Conservation (phyloP, 2,113 vertebrate genomes). For the Cochlearius cochlearius region DNA sequence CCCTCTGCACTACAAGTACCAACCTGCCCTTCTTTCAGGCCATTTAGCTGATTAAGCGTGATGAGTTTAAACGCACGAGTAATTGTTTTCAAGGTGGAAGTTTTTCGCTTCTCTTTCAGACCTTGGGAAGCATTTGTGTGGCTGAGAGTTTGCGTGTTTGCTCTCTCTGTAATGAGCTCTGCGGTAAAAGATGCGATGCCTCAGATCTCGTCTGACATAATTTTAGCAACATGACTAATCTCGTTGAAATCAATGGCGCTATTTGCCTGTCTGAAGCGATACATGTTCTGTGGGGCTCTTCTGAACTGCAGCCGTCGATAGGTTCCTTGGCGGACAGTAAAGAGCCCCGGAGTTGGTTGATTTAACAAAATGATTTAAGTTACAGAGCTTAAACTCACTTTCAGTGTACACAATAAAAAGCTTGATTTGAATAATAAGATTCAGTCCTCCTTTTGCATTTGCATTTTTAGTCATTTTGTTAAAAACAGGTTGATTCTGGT, state of each 20-base stretch:
- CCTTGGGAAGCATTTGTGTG: background rate
- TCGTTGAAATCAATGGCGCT: background rate
- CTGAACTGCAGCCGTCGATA: background rate
- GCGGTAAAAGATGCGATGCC: background rate
- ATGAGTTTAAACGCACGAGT: background rate
- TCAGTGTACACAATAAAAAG: background rate
- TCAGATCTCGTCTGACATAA: background rate
- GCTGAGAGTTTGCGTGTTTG: background rate
- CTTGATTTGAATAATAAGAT: constrained; percentile 23
- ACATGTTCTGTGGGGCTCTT: background rate
- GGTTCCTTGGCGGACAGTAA: background rate
- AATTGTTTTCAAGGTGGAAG: background rate
- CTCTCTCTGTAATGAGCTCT: background rate
- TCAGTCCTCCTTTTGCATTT: background rate
- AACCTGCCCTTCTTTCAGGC: background rate
- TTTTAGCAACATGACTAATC: constrained; percentile 18
- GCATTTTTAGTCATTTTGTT: constrained; percentile 17
- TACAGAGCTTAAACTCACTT: background rate
- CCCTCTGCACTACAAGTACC: background rate
- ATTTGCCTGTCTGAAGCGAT: background rate
- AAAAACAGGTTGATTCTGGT: background rate
- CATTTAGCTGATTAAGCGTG: background rate
- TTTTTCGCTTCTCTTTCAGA: background rate
- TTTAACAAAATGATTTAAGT: background rate
- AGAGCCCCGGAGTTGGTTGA: background rate